Percentiles rank a stretch among this genome's conserved stretches.
Conservation (phyloP, 2,888 invertebrate species). For the Nomada fucata region DNA sequence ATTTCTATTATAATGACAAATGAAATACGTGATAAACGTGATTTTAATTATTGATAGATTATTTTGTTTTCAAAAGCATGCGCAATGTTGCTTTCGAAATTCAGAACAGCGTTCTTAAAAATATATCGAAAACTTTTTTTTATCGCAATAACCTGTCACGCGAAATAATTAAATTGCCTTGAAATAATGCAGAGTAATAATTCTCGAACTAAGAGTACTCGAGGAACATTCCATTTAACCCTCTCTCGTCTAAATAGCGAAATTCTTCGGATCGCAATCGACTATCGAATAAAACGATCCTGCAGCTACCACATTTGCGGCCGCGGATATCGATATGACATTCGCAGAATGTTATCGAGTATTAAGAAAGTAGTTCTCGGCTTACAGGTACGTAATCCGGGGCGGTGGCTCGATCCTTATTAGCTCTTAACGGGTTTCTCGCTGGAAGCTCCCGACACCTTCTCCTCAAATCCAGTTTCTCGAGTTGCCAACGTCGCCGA, state of each 20-base stretch:
- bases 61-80: too few species aligned
- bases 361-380: constrained; percentile 57
- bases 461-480: constrained; percentile 21
- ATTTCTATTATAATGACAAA: too few species aligned
- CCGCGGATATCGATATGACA: constrained; percentile 21
- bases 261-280: neutral
- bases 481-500: constrained; percentile 11
- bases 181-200: neutral
- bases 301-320: too few species aligned
- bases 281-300: neutral
- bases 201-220: neutral
- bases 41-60: too few species aligned
- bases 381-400: constrained; percentile 58
- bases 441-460: constrained; percentile 49
- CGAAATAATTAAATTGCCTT: neutral
- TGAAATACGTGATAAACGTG: too few species aligned
- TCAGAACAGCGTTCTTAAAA: too few species aligned
- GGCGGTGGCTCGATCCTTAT: constrained; percentile 53
- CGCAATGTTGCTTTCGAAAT: too few species aligned
- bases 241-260: neutral
- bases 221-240: neutral
- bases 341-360: constrained; percentile 46
- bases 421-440: constrained; percentile 57
- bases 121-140: too few species aligned
- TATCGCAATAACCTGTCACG: neutral